phyloP scores from a whole-genome alignment of 2,113 vertebrate species.

The Aramus guarauna region DNA sequence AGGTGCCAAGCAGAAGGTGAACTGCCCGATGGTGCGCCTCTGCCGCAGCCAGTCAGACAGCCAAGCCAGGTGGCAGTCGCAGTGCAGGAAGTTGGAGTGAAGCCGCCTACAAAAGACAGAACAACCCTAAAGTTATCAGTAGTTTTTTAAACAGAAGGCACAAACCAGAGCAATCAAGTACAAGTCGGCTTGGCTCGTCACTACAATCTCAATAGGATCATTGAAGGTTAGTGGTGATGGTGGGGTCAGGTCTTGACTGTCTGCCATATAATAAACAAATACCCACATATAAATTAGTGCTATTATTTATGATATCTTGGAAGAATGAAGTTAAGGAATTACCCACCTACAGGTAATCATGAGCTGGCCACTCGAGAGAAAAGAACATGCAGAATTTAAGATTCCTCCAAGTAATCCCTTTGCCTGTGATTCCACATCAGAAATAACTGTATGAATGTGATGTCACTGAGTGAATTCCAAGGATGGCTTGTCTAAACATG shows the following conservation, averaged over 20 bases:
- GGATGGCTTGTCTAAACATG: not conserved
- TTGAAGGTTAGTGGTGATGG: not conserved
- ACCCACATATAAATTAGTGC: not conserved
- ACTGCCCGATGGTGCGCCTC: conserved; percentile 89
- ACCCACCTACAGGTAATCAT: not conserved
- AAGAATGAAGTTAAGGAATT: not conserved
- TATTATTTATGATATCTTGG: not conserved
- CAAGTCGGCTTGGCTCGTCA: not conserved
- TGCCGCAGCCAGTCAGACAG: conserved; percentile 97
- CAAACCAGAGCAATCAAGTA: not conserved
- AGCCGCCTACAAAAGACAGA: conserved; percentile 80
- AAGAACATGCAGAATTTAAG: not conserved
- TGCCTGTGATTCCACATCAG: not conserved
- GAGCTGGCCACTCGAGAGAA: not conserved
- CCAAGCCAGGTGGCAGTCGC: conserved; percentile 98
- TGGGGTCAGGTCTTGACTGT: not conserved
- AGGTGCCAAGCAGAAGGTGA: conserved; percentile 96
- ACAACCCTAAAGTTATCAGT: not conserved
- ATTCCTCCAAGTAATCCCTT: not conserved
- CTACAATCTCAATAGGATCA: accelerated
- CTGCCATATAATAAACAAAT: not conserved
- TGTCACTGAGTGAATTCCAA: not conserved
- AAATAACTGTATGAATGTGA: not conserved
- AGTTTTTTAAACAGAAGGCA: not conserved
- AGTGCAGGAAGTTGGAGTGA: conserved; percentile 95